Percentiles rank a stretch among this genome's conserved stretches.
phyloP scores from a whole-genome alignment of 2,113 vertebrate genomes.

The Phyllopteryx taeniolatus region DNA sequence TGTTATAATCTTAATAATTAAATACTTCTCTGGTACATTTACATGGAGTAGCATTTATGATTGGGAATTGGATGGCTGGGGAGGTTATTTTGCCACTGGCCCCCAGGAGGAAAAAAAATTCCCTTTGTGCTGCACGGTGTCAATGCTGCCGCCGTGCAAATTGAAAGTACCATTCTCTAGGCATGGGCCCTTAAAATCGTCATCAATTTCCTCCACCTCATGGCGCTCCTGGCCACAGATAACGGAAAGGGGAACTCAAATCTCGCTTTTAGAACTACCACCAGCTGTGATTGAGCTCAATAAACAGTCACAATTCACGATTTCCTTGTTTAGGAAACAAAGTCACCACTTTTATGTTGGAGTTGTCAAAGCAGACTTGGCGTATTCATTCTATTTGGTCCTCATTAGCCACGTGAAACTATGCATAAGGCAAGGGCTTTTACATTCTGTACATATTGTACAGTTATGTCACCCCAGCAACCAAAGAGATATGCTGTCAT shows the following conservation, averaged over 20 bases:
- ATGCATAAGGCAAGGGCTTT: conserved; percentile 3
- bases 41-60: conserved; percentile 41
- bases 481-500: conserved; percentile 3
- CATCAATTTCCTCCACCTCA: background rate
- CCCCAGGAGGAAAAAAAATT: background rate
- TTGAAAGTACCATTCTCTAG: background rate
- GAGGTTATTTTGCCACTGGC: background rate
- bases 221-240: background rate
- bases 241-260: background rate
- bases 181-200: background rate
- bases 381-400: background rate
- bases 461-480: conserved; percentile 11
- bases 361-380: no score
- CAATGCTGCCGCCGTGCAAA: background rate
- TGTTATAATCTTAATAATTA: conserved; percentile 50
- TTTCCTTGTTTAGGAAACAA: background rate
- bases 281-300: background rate
- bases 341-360: background rate
- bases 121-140: background rate
- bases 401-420: background rate
- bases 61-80: conserved; percentile 6
- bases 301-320: background rate
- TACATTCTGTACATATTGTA: background rate
- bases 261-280: background rate
- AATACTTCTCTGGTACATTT: conserved; percentile 52